phyloP scores from a whole-genome alignment of 1,140 invertebrate species.

The Bombus terrestris region DNA sequence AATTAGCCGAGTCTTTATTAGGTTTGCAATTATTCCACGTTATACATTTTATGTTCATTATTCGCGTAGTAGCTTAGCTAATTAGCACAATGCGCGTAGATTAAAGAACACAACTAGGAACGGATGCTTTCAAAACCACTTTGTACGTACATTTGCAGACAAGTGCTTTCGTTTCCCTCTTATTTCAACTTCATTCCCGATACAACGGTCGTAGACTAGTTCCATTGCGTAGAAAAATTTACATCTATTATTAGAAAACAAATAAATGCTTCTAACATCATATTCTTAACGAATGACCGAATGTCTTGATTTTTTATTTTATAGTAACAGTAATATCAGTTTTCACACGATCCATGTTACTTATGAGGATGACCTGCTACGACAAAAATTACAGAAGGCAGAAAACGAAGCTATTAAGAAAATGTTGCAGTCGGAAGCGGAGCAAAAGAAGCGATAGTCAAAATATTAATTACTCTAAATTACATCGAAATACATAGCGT shows the following conservation, averaged over 20 bases:
- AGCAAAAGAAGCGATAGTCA: no score
- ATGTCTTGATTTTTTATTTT: no score
- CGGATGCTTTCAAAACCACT: constrained; percentile 1
- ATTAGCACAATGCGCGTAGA: constrained; percentile 25
- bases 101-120: constrained; percentile 8
- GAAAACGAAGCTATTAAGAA: no score
- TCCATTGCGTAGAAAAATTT: neutral
- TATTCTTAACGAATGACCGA: no score
- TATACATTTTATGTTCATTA: constrained; percentile 31
- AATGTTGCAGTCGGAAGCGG: no score
- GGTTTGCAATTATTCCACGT: constrained; percentile 30
- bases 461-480: no score
- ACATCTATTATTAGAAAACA: neutral
- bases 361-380: no score
- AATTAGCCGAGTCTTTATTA: constrained; percentile 14
- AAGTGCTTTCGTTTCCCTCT: neutral
- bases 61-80: constrained; percentile 1
- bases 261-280: neutral
- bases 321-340: no score
- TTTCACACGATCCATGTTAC: no score
- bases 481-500: no score
- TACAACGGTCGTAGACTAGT: neutral
- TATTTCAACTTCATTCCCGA: neutral
- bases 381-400: no score
- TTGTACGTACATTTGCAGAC: constrained; percentile 3